A percentile compares a stretch with the other conserved stretches of the same genome.
Evolutionary conservation across 2,888 invertebrate species (phyloP).

Genomic region (Drosophila quinaria): DNA sequence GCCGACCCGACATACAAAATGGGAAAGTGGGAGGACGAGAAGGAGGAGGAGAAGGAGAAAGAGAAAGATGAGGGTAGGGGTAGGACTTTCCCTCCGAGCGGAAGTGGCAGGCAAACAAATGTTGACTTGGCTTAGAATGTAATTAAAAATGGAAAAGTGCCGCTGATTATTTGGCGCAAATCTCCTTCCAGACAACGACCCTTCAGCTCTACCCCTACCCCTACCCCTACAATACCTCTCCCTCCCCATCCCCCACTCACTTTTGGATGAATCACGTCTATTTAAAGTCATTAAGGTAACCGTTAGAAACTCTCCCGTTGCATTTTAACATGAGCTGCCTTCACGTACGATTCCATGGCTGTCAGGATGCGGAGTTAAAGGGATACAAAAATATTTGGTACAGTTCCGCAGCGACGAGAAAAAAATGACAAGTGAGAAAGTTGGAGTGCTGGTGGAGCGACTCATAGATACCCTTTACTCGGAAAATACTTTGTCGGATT

Average conservation of each 20-base stretch:
- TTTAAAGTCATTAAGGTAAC: conserved; percentile 34
- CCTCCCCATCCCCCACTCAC: neutral
- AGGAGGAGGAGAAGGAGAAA: neutral
- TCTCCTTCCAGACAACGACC: neutral
- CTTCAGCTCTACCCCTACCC: neutral
- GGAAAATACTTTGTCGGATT: neutral
- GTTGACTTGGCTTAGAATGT: conserved; percentile 65
- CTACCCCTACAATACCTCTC: neutral
- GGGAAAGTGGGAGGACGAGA: neutral
- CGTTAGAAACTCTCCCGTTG: conserved; percentile 21
- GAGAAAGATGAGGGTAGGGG: too few species aligned
- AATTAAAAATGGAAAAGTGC: conserved; percentile 64
- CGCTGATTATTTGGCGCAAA: conserved; percentile 57
- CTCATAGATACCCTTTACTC: neutral
- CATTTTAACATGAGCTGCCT: conserved; percentile 38
- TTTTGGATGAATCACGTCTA: neutral
- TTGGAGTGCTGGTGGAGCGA: neutral
- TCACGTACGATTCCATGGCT: conserved; percentile 55
- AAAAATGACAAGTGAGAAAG: conserved; percentile 5
- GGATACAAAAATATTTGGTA: conserved; percentile 21
- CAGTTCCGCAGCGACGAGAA: conserved; percentile 19
- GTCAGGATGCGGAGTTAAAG: conserved; percentile 21
- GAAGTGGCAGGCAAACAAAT: conserved; percentile 60
- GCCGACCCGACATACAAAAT: neutral
- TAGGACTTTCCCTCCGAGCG: neutral